Percentiles rank a stretch among this genome's conserved stretches.
phyloP scores from a whole-genome alignment of 2,797 vertebrate genomes.

The Saxicola maurus region DNA sequence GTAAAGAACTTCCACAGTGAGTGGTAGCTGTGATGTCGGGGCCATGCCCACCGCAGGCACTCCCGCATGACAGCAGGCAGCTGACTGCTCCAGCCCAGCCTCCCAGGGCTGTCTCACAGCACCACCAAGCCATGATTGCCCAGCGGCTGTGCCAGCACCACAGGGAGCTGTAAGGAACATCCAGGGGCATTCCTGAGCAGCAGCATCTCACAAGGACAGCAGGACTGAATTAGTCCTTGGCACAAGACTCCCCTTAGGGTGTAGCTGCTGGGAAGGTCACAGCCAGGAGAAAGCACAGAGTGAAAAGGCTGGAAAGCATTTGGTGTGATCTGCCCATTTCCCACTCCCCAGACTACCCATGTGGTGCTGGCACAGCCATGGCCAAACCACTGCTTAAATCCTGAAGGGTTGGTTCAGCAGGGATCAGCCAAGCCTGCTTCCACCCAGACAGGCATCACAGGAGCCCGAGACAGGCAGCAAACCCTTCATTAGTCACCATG shows the following conservation, averaged over 20 bases:
- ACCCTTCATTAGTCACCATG: neutral
- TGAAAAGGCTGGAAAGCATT: neutral
- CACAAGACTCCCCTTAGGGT: neutral
- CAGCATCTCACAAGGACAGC: neutral
- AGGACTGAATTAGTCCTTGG: neutral
- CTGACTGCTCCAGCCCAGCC: neutral
- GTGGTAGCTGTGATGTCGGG: rapidly evolving
- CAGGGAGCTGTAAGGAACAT: rapidly evolving
- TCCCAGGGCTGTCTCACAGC: neutral
- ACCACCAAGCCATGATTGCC: neutral
- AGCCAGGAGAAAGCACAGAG: neutral
- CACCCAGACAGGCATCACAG: neutral
- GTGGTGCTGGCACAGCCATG: neutral
- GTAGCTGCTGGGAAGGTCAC: neutral
- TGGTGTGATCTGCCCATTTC: neutral
- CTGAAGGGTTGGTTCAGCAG: rapidly evolving
- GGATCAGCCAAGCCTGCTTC: neutral
- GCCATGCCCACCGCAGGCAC: rapidly evolving
- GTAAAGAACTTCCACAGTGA: neutral
- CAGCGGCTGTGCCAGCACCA: rapidly evolving
- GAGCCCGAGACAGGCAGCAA: neutral
- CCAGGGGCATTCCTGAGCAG: neutral
- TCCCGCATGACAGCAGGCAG: neutral
- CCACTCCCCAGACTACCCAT: neutral
- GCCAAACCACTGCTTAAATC: neutral